phyloP scores from a whole-genome alignment of 2,888 invertebrate species.

The Nomada ruficornis region DNA sequence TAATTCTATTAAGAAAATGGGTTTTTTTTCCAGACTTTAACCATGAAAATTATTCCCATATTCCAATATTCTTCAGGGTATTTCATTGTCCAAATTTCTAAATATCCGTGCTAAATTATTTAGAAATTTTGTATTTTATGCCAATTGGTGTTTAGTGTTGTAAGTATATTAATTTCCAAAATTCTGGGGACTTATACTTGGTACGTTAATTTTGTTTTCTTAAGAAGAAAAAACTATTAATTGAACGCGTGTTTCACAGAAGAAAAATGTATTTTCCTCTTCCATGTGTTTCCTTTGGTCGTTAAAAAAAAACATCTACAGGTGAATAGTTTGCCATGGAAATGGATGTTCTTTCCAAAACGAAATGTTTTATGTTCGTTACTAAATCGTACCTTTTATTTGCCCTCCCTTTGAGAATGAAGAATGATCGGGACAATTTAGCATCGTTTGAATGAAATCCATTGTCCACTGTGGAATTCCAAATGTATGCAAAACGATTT shows the following conservation, averaged over 20 bases:
- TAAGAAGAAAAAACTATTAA: not conserved
- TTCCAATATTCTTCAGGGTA: too few relatives aligned
- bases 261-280: not conserved
- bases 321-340: not conserved
- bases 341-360: not conserved
- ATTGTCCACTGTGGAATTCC: too few relatives aligned
- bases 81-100: too few relatives aligned
- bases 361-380: not conserved
- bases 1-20: too few relatives aligned
- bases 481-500: too few relatives aligned
- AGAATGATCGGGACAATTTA: not conserved
- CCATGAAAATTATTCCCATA: too few relatives aligned
- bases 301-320: not conserved
- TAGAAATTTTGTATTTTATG: too few relatives aligned
- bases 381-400: not conserved
- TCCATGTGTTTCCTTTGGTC: not conserved
- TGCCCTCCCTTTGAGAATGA: not conserved
- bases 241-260: not conserved
- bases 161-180: too few relatives aligned
- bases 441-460: too few relatives aligned
- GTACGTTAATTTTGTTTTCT: not conserved
- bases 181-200: not conserved
- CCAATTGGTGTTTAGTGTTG: too few relatives aligned
- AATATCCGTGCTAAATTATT: too few relatives aligned
- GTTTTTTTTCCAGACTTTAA: too few relatives aligned